Percentiles rank a stretch among this genome's conserved stretches.
Evolutionary conservation across 2,797 vertebrate species (phyloP).

Genomic region (Trachops cirrhosus): DNA sequence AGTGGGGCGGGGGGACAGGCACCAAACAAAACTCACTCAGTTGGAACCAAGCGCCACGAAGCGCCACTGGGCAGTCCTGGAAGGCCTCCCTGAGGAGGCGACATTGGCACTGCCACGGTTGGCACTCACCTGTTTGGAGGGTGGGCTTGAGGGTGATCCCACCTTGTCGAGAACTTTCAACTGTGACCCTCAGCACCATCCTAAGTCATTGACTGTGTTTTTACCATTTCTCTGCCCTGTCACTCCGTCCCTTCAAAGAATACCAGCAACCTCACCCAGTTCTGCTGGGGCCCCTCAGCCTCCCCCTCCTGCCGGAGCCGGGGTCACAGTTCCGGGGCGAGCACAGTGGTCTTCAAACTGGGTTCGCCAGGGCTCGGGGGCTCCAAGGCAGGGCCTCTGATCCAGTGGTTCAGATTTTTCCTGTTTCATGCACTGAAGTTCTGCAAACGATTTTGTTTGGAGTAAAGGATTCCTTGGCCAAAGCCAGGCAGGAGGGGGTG

Average conservation of each 20-base stretch:
- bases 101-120: not conserved
- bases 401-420: not conserved
- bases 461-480: not conserved
- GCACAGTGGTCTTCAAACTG: not conserved
- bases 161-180: not conserved
- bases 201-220: not conserved
- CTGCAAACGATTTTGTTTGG: not conserved
- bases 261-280: not conserved
- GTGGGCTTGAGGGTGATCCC: too few species aligned
- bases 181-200: not conserved
- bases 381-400: not conserved
- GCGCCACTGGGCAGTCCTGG: fast-evolving
- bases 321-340: not conserved
- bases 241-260: not conserved
- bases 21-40: not conserved
- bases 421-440: not conserved
- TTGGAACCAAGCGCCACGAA: fast-evolving
- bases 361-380: not conserved
- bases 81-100: not conserved
- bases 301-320: not conserved
- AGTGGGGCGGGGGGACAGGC: fast-evolving
- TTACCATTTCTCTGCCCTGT: not conserved
- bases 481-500: not conserved
- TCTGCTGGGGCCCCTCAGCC: not conserved
- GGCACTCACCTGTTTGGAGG: too few species aligned